Conservation (phyloP, 2,113 vertebrate species). For the Ellobius talpinus region DNA sequence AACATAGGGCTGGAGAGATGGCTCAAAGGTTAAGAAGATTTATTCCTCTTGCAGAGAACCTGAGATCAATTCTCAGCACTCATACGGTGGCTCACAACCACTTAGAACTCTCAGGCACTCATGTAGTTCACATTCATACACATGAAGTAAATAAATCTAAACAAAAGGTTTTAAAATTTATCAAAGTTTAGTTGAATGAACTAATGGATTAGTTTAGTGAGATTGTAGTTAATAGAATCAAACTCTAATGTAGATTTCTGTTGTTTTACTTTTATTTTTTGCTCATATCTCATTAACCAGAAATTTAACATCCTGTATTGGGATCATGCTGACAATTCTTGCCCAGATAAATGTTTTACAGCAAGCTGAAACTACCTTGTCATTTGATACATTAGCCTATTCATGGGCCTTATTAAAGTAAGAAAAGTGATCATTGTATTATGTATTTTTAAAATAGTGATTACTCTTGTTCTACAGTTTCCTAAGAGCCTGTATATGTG, state of each 20-base stretch:
- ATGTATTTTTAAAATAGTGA: conserved; percentile 36
- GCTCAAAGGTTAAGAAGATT: background rate
- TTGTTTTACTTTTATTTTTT: background rate
- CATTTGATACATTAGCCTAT: conserved; percentile 26
- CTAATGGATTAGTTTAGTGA: background rate
- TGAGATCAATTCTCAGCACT: background rate
- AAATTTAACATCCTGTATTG: conserved; percentile 31
- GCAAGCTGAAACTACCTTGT: conserved; percentile 11
- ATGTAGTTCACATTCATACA: background rate
- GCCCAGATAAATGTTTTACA: conserved; percentile 1
- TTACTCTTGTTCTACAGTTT: conserved; percentile 34
- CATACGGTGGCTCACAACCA: background rate
- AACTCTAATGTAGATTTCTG: background rate
- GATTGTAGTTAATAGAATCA: conserved; percentile 5
- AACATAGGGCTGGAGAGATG: background rate
- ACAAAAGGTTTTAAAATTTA: conserved; percentile 20
- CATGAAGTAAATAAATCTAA: background rate
- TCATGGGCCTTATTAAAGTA: conserved; percentile 39
- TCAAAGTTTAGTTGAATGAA: conserved; percentile 22
- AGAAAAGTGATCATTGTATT: conserved; percentile 43
- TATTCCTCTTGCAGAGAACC: background rate
- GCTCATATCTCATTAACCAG: conserved; percentile 26
- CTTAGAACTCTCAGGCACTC: background rate
- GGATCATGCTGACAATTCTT: conserved; percentile 11
- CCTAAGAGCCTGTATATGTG: background rate